These are phyloP conservation scores for Lepas anatifera DNA, from an alignment of 2,888 invertebrate genomes.

Conservation along the genomic window DNA sequence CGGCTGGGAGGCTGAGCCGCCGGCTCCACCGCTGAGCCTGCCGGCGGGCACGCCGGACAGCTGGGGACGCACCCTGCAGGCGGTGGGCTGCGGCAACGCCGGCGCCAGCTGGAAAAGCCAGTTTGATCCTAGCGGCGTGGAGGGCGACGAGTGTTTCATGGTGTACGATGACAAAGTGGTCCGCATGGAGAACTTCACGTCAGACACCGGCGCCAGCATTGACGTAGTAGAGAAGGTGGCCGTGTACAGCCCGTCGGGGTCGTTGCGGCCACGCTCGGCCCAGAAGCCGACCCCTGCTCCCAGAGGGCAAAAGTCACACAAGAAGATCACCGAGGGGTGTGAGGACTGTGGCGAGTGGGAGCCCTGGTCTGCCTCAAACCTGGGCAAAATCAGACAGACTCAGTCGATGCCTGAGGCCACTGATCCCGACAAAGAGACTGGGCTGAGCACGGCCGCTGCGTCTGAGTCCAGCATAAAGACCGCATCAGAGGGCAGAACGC, in stretches of 20 bases:
- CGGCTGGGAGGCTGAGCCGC: background rate
- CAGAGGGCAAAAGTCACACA: too few species aligned
- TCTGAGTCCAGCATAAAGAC: background rate
- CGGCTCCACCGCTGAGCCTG: background rate
- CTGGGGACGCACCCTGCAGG: background rate
- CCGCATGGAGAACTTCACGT: constrained; percentile 5
- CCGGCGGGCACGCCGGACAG: background rate
- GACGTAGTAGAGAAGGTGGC: constrained; percentile 1
- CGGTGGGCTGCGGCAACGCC: background rate
- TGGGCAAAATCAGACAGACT: background rate
- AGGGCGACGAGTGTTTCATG: constrained; percentile 9
- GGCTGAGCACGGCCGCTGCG: too few species aligned
- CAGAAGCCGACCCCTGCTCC: too few species aligned
- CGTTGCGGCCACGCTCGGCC: background rate
- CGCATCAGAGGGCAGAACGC: background rate
- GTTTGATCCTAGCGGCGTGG: background rate
- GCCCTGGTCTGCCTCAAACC: background rate
- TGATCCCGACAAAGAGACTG: too few species aligned
- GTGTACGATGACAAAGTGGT: constrained; percentile 2
- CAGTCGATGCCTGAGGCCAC: background rate
- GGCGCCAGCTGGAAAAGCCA: background rate
- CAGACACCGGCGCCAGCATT: background rate
- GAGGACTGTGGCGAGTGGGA: background rate
- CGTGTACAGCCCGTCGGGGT: background rate
- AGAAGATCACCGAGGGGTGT: too few species aligned